These are phyloP conservation scores for Euwallacea fornicatus DNA, from an alignment of 1,140 invertebrate genomes.

Conservation along the genomic window DNA sequence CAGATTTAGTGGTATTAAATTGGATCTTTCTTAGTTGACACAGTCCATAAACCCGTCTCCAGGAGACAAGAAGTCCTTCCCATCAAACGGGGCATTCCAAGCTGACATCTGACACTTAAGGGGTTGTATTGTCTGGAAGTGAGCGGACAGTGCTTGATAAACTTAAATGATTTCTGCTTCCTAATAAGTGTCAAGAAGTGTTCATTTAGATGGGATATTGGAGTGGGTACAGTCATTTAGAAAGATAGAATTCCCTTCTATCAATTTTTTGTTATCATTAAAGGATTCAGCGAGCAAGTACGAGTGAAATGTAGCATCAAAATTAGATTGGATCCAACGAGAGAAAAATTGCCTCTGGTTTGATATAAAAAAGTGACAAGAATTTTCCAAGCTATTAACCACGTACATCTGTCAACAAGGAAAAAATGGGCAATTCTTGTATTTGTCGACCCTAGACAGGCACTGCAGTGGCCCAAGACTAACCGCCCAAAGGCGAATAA, in stretches of 20 bases:
- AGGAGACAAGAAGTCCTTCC: conserved; percentile 7
- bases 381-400: conserved; percentile 50
- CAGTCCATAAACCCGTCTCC: conserved; percentile 5
- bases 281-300: conserved; percentile 8
- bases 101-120: conserved; percentile 33
- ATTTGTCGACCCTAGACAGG: conserved; percentile 49
- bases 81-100: conserved; percentile 22
- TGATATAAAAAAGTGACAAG: conserved; percentile 46
- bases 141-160: conserved; percentile 31
- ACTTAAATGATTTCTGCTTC: conserved; percentile 32
- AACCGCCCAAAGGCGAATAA: conserved; percentile 2
- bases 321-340: conserved; percentile 43
- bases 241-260: neutral
- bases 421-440: conserved; percentile 47
- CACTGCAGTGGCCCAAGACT: conserved; percentile 41
- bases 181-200: conserved; percentile 21
- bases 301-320: conserved; percentile 40
- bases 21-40: conserved; percentile 1
- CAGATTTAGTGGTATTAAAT: no score
- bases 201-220: conserved; percentile 23
- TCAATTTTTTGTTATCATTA: conserved; percentile 16
- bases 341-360: conserved; percentile 44
- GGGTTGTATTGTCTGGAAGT: conserved; percentile 33
- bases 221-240: conserved; percentile 5
- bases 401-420: conserved; percentile 50